phyloP scores from a whole-genome alignment of 2,888 invertebrate species.

The Smittia sp. region DNA sequence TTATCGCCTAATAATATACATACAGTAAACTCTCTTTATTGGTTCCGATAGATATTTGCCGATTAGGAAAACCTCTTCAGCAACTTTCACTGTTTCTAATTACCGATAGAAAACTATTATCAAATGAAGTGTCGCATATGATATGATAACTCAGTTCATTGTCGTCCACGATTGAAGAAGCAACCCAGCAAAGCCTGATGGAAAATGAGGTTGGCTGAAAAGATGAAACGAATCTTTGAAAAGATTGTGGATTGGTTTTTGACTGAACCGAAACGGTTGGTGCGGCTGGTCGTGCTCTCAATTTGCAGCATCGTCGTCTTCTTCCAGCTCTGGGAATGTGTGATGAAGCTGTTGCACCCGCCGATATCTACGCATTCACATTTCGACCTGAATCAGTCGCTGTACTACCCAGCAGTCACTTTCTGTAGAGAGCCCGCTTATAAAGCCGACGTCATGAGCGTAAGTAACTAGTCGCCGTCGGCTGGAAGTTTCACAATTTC shows the following conservation, averaged over 20 bases:
- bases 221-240: neutral
- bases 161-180: too few species aligned
- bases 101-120: too few species aligned
- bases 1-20: neutral
- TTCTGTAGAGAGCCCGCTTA: slow-evolving; percentile 67
- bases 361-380: slow-evolving; percentile 68
- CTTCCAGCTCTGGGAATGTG: slow-evolving; percentile 58
- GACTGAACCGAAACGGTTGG: slow-evolving; percentile 57
- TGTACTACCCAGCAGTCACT: slow-evolving; percentile 67
- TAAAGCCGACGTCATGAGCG: slow-evolving; percentile 58
- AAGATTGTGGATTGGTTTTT: slow-evolving; percentile 46
- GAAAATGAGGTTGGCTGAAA: neutral
- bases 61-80: too few species aligned
- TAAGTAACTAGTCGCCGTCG: slow-evolving; percentile 52
- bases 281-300: slow-evolving; percentile 59
- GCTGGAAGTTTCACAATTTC: slow-evolving; percentile 21
- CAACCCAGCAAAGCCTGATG: neutral
- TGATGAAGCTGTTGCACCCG: slow-evolving; percentile 60
- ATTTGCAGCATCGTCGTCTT: slow-evolving; percentile 58
- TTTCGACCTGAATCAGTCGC: slow-evolving; percentile 64
- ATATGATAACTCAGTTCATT: too few species aligned
- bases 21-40: neutral
- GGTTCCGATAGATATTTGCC: too few species aligned
- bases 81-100: too few species aligned
- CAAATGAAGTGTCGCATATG: too few species aligned